Evolutionary conservation across 2,797 vertebrate species (phyloP).

Genomic region (Neomorphus geoffroyi): DNA sequence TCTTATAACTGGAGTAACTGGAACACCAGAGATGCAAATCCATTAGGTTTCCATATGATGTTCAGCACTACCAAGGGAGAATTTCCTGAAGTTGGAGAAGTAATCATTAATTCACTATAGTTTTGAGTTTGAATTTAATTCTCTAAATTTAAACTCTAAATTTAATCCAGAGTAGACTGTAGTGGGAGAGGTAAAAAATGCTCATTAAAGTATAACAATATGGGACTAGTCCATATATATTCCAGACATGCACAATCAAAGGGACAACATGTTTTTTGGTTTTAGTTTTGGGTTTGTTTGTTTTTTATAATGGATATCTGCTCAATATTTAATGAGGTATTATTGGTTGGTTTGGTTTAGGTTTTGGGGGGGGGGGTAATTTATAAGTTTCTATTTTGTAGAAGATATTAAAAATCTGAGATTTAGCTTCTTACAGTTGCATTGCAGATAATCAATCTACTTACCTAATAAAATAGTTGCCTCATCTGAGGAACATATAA

Average conservation of each 20-base stretch:
- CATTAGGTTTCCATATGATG: not conserved
- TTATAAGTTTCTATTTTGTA: not conserved
- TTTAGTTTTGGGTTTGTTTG: not conserved
- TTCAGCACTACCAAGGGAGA: not conserved
- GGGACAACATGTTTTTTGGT: not conserved
- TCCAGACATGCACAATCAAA: not conserved
- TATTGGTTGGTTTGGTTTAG: accelerated
- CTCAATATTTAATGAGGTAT: not conserved
- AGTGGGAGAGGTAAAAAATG: not conserved
- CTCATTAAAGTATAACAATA: not conserved
- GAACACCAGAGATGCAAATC: not conserved
- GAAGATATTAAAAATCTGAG: not conserved
- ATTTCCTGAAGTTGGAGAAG: not conserved
- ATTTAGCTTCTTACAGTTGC: not conserved
- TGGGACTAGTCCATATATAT: not conserved
- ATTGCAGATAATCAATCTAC: not conserved
- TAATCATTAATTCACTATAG: not conserved
- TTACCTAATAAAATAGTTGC: not conserved
- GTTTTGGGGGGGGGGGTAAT: accelerated
- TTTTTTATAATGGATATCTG: not conserved
- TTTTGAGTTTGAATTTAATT: too few relatives aligned
- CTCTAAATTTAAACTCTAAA: too few relatives aligned
- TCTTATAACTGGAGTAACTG: not conserved
- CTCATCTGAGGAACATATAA: not conserved
- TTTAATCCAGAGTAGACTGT: not conserved